Evolutionary conservation across 1,140 invertebrate genomes (phyloP).

Genomic region (Drosophila suzukii): DNA sequence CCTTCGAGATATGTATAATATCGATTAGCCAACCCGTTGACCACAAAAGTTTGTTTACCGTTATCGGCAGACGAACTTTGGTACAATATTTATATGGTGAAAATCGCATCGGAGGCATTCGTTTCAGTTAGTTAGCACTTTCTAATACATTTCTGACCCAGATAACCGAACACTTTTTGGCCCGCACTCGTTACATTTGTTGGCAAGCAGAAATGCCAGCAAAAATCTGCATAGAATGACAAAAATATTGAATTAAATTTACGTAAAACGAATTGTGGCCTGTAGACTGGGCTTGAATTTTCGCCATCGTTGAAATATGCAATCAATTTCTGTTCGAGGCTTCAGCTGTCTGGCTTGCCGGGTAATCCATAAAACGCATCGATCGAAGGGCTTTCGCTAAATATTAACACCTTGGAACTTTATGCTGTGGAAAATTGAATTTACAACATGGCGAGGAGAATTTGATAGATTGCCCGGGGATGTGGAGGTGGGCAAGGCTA

Average conservation of each 20-base stretch:
- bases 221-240: constrained; percentile 52
- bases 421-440: constrained; percentile 39
- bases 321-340: constrained; percentile 25
- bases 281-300: background rate
- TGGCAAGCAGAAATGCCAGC: constrained; percentile 4
- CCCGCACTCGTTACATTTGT: constrained; percentile 16
- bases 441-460: background rate
- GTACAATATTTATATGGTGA: constrained; percentile 51
- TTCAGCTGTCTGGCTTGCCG: constrained; percentile 22
- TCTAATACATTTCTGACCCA: constrained; percentile 63
- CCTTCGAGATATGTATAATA: constrained; percentile 14
- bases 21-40: constrained; percentile 64
- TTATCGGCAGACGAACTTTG: constrained; percentile 38
- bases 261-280: background rate
- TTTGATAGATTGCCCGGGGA: constrained; percentile 24
- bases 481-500: background rate
- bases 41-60: constrained; percentile 73
- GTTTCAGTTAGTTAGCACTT: constrained; percentile 53
- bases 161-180: constrained; percentile 50
- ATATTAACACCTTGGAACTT: constrained; percentile 24
- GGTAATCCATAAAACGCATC: constrained; percentile 26
- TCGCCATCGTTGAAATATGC: background rate
- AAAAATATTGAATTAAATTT: constrained; percentile 37
- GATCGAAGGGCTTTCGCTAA: constrained; percentile 11
- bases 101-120: constrained; percentile 9